These are phyloP conservation scores for Saccostrea cuccullata DNA, from an alignment of 1,140 invertebrate genomes.

Conservation along the genomic window DNA sequence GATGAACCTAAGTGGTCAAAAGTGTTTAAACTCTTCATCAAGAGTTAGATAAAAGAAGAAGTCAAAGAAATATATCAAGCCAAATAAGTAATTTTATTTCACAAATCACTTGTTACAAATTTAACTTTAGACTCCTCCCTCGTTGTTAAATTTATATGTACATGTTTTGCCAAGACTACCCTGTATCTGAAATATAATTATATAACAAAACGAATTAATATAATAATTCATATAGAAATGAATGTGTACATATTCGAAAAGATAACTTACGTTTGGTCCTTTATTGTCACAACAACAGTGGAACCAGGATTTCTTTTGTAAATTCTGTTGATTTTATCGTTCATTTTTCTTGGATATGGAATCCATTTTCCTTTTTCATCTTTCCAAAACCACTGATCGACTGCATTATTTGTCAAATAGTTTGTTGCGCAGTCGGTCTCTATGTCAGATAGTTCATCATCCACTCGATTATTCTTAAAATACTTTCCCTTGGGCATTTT, in stretches of 20 bases:
- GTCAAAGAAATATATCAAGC: no score
- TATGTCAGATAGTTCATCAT: background rate
- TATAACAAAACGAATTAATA: no score
- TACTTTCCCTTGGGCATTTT: background rate
- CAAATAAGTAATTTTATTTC: no score
- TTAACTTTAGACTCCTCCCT: background rate
- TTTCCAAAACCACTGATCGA: conserved; percentile 19
- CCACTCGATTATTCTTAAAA: background rate
- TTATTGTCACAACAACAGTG: conserved; percentile 8
- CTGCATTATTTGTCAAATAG: background rate
- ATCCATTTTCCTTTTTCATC: background rate
- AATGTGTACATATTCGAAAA: no score
- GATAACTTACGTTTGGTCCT: background rate
- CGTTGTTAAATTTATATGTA: background rate
- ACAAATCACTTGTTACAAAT: background rate
- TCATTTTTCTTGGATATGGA: background rate
- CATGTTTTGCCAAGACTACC: background rate
- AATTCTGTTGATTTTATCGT: background rate
- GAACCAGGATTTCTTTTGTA: background rate
- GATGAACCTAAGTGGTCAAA: no score
- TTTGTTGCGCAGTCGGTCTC: background rate
- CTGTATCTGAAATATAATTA: background rate
- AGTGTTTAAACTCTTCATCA: no score
- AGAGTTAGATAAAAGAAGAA: no score
- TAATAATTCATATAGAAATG: no score